Base-by-base conservation (phyloP, 2,888 invertebrate genomes). In the Cristatella mucedo region DNA sequence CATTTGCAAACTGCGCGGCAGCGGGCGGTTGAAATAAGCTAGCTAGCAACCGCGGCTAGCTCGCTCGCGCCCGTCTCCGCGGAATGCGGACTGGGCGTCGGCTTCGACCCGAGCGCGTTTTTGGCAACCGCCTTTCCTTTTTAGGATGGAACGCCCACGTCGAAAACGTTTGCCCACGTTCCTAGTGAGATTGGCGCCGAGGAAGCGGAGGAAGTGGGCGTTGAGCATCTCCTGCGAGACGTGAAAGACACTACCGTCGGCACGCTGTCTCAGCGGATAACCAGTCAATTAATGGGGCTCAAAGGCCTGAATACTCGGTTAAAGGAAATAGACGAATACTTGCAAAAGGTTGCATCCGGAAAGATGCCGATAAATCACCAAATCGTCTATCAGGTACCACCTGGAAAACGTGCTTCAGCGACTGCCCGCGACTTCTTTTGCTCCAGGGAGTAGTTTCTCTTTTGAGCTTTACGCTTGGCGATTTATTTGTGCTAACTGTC, bases 161-260 rank as follows among this genome's bases (percentile, higher is more conserved):
- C 85, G 11, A 91, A 95, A 66, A 97, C 97, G 4, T 99, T 97
- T 71, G 95, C 97, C 63, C 97, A 99, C 70, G 89, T 99, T 13
- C 82, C 93, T 6, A 95, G 95, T 71, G 97, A 97, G 74, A 99
- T 99, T 59, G 97, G 95, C 4, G 97, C 97, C 2, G 97, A 99
- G 63, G 97, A 99, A 66, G 97, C 97, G 0, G 97, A 99, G 63
- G 97, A 99, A 73, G 97, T 99, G 13, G 97, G 97, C 11, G 97
- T 99, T 0, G 97, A 99, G 66, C 97, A 99, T 73, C 72, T 99
- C 44, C 70, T 99, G 33, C 75, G 64, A 41, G 65, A 66, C 44
- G 65, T 66, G 41, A 65, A 65, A 42, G 64, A 64, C 50, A 63
- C 64, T 4, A 63, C 63, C 33, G 62, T 62, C 7, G 65, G 64